Conservation (phyloP, 2,797 vertebrate genomes). For the Lepilemur septentrionalis region DNA sequence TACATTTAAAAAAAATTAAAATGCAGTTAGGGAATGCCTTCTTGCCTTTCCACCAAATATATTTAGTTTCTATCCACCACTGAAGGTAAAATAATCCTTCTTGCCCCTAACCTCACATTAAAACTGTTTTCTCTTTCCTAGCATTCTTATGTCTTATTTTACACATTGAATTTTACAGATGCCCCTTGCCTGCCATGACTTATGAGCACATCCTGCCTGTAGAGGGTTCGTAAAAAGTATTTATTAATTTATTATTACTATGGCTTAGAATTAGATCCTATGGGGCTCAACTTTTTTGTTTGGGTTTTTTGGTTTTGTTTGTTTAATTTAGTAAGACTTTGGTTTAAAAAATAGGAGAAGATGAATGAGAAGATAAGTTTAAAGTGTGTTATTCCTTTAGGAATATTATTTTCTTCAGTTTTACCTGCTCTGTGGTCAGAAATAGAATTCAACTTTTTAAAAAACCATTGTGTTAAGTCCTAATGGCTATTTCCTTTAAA, state of each 20-base stretch:
- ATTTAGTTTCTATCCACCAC: background rate
- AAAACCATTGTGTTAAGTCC: slow-evolving; percentile 29
- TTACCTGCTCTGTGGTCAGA: slow-evolving; percentile 11
- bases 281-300: background rate
- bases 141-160: slow-evolving; percentile 16
- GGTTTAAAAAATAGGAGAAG: background rate
- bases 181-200: background rate
- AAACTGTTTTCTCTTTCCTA: background rate
- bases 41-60: background rate
- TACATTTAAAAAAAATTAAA: background rate
- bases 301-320: background rate
- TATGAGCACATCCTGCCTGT: background rate
- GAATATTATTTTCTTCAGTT: slow-evolving; percentile 14
- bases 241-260: background rate
- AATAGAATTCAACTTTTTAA: slow-evolving; percentile 54
- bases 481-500: slow-evolving; percentile 56
- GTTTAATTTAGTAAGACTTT: slow-evolving; percentile 10
- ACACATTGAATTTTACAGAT: background rate
- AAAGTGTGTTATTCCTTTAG: background rate
- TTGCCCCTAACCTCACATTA: background rate
- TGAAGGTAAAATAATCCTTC: slow-evolving; percentile 1
- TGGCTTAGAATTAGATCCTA: background rate
- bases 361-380: slow-evolving; percentile 17
- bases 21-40: background rate
- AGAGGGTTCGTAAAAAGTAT: slow-evolving; percentile 23